Evolutionary conservation across 2,888 invertebrate species (phyloP), one percentile per base, ranked within the genome.

Genomic region (Trichogramma evanescens): DNA sequence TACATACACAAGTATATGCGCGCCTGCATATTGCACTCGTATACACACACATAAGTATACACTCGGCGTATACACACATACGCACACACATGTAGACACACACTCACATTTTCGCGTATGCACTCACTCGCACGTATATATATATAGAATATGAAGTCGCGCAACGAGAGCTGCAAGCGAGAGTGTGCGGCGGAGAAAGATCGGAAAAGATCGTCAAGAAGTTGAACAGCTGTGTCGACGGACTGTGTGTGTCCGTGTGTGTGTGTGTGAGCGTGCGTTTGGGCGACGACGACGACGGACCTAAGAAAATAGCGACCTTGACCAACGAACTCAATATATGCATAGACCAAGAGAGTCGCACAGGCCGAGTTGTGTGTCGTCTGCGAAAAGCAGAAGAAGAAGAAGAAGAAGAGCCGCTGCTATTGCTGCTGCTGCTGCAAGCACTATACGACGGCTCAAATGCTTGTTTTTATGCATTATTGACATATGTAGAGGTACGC

Each of bases 291-390:
- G 56, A 56, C 44, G 59, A 54, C 40, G n/a, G 48, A 13, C 48
- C 48, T 6, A 65, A 63, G 63, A 26, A 26, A 26, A 26, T 26
- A 26, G 62, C 73, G 75, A 76, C 77, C 77, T 77, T 77, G 77
- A 77, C 77, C 77, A 73, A 71, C 71, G 73, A 74, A 71, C 74
- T 71, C 76, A 67, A 56, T 64, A 62, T 60, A 60, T 66, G 65
- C 64, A 63, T 65, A 26, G 26, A 26, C 26, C 26, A 3, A 26
- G 26, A 26, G 26, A 26, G 26, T 26, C 26, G 26, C 26, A 26
- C 26, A 26, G 26, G 56, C 57, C 38, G 39, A 50, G 46, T 43
- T 48, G 44, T 44, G 52, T 55, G 46, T 50, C 50, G 44, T 38
- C 56, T 42, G 54, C 50, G 43, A 40, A 10, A 8, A 50, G 54